Base-by-base conservation (phyloP, 2,113 vertebrate species). In the Oophaga pumilio region DNA sequence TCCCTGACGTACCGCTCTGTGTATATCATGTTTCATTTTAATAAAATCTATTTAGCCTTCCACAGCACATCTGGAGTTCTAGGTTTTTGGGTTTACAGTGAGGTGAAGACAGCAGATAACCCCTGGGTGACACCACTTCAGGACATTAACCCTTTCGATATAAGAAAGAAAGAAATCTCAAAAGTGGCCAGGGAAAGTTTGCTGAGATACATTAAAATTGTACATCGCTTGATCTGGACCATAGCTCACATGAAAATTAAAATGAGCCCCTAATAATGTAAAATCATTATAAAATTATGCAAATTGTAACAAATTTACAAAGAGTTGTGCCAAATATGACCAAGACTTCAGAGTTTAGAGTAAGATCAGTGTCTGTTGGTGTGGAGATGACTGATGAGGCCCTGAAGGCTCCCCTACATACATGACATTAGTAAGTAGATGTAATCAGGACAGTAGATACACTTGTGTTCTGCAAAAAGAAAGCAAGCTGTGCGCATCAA, bases 11-110 rank as follows among this genome's bases (percentile, higher is more conserved):
- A 87, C 73, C 74, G 68, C 78, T 82, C 86, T 74, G 78, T 62
- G 64, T 77, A 87, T 80, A 87, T 87, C 86, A 83, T 69, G 15
- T 87, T 87, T 87, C 86, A 87, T 76, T 87, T 87, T 87, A 87
- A 87, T 87, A 87, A 87, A 87, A 87, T 83, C 86, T 87, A 76
- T 82, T 87, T 53, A 73, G 78, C 78, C 86, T 87, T 82, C 86
- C 86, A 87, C 82, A 78, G 13, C 66, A 82, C 86, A 87, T 87
- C 86, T 87, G 86, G 86, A 87, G 69, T 87, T 82, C 79, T 87
- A 69, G 56, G 33, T 87, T 87, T 83, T 22, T 57, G 80, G 86
- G 86, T 83, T 82, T 82, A 68, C 53, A 43, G 86, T 80, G 80
- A 87, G 80, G 86, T 83, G 86, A 82, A 73, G 43, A 60, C 53